These are phyloP conservation scores for Pseudoips prasinana DNA, from an alignment of 2,888 invertebrate genomes.

Conservation along the genomic window DNA sequence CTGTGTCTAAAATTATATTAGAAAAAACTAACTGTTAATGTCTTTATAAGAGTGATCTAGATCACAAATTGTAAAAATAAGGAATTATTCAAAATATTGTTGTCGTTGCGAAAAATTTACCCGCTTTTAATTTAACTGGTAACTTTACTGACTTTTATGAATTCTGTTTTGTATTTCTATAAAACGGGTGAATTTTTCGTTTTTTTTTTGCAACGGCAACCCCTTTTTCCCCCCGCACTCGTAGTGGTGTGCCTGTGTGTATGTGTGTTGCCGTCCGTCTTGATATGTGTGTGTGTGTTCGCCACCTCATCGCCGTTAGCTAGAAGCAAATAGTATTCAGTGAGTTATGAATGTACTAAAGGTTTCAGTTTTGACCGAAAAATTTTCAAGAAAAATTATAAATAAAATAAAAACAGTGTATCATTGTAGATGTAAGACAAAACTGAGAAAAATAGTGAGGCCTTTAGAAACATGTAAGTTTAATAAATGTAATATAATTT, in stretches of 20 bases:
- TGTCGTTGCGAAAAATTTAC: constrained; percentile 58
- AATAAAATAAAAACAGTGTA: constrained; percentile 1
- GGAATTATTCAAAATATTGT: constrained; percentile 64
- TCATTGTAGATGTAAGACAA: not conserved
- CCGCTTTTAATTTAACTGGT: constrained; percentile 25
- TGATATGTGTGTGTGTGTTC: constrained; percentile 79
- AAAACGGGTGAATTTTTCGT: constrained; percentile 24
- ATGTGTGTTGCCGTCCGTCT: constrained; percentile 73
- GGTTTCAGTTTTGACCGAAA: constrained; percentile 24
- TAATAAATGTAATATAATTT: constrained; percentile 12
- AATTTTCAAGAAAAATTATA: constrained; percentile 2
- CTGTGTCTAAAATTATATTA: constrained; percentile 65
- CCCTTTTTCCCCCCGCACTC: constrained; percentile 56
- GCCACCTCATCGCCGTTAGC: constrained; percentile 72
- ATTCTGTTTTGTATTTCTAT: too few species aligned
- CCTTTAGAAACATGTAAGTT: not conserved
- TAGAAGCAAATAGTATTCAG: constrained; percentile 76
- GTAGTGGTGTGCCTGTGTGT: constrained; percentile 71
- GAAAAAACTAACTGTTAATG: constrained; percentile 75
- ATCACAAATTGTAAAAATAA: constrained; percentile 73
- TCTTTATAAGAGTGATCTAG: constrained; percentile 79
- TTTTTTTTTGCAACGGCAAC: constrained; percentile 59
- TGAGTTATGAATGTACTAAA: constrained; percentile 58
- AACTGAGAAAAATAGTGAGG: not conserved
- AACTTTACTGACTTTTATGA: constrained; percentile 22